These are phyloP conservation scores for Cheilosia soror DNA, from an alignment of 2,888 invertebrate species.

Conservation along the genomic window DNA sequence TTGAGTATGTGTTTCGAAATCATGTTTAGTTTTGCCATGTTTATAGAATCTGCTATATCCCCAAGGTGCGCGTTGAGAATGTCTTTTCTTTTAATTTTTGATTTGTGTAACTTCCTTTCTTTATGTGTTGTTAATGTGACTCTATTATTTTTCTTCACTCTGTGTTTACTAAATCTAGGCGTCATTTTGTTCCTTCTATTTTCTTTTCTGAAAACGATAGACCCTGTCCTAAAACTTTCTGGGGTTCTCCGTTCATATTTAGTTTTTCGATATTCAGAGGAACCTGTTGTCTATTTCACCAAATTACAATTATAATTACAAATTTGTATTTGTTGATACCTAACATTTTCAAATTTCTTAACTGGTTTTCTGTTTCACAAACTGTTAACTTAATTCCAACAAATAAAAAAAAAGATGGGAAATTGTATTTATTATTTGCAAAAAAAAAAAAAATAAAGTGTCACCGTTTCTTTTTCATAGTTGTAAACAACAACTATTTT, in stretches of 20 bases:
- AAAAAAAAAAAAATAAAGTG: no score
- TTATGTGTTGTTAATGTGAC: conserved; percentile 14
- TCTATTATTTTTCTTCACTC: conserved; percentile 13
- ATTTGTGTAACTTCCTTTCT: conserved; percentile 20
- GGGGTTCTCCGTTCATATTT: neutral
- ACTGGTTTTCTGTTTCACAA: no score
- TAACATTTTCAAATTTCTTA: no score
- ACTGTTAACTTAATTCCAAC: no score
- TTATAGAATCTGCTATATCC: conserved; percentile 42
- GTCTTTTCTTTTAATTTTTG: conserved; percentile 25
- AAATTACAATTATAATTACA: no score
- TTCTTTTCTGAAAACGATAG: conserved; percentile 12
- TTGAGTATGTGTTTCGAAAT: conserved; percentile 14
- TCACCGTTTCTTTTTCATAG: no score
- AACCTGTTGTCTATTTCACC: no score
- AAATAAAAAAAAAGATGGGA: no score
- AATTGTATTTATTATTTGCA: no score
- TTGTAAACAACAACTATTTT: no score
- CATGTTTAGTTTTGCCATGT: conserved; percentile 25
- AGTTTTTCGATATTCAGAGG: neutral
- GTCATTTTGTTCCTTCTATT: conserved; percentile 17
- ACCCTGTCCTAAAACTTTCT: neutral
- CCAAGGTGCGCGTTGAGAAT: neutral
- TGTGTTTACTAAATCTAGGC: conserved; percentile 20
- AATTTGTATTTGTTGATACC: no score